These are phyloP conservation scores for Grallaria varia DNA, from an alignment of 2,113 vertebrate species.

Conservation along the genomic window DNA sequence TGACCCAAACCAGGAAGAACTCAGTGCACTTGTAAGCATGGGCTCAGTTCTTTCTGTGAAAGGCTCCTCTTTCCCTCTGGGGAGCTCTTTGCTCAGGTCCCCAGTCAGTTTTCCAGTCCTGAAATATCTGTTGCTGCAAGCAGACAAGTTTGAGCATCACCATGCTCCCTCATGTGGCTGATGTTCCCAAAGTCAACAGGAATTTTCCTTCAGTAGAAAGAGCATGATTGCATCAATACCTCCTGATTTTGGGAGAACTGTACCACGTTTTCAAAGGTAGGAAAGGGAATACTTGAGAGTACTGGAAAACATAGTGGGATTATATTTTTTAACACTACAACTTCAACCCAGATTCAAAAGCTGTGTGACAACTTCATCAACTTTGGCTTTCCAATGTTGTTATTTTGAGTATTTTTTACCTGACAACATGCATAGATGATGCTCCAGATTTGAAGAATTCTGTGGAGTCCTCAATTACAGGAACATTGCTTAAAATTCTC, in stretches of 20 bases:
- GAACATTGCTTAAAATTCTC: slow-evolving; percentile 80
- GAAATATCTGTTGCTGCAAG: not conserved
- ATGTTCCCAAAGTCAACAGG: not conserved
- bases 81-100: not conserved
- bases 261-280: not conserved
- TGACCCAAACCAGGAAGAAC: not conserved
- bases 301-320: not conserved
- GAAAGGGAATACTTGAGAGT: not conserved
- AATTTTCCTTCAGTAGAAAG: not conserved
- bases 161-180: not conserved
- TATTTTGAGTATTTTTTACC: slow-evolving; percentile 63
- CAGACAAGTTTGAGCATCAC: not conserved
- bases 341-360: not conserved
- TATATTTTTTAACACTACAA: not conserved
- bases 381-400: not conserved
- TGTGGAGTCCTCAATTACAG: slow-evolving; percentile 77
- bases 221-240: not conserved
- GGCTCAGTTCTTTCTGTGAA: not conserved
- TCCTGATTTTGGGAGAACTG: not conserved
- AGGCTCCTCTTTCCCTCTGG: not conserved
- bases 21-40: not conserved
- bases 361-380: not conserved
- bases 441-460: slow-evolving; percentile 88
- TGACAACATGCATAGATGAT: slow-evolving; percentile 84
- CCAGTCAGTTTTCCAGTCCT: not conserved